Conservation (phyloP, 92 coral and sea anemone species). For the Siderastrea siderea region DNA sequence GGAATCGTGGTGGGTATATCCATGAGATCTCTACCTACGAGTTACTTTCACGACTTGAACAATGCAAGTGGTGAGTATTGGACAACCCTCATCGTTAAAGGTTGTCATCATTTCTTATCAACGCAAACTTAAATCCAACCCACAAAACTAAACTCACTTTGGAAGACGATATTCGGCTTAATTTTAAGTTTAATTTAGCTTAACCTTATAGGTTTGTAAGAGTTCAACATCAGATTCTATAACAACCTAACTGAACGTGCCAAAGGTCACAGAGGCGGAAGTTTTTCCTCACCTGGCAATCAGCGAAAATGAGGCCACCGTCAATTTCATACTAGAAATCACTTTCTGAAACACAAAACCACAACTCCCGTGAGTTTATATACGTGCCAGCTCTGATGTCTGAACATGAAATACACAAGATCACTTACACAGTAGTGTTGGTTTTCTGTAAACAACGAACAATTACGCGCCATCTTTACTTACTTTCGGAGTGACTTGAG, state of each 20-base stretch:
- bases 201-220: too few relatives aligned
- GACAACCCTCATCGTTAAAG: too few relatives aligned
- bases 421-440: constrained; percentile 88
- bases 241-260: background rate
- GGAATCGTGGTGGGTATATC: too few relatives aligned
- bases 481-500: constrained; percentile 10
- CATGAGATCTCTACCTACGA: too few relatives aligned
- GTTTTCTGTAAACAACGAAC: constrained; percentile 87
- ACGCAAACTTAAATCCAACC: too few relatives aligned
- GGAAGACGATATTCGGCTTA: too few relatives aligned
- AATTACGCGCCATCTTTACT: constrained; percentile 65
- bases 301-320: constrained; percentile 84
- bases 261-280: background rate
- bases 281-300: constrained; percentile 80
- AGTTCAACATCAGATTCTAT: background rate
- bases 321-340: constrained; percentile 75
- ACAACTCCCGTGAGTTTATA: background rate
- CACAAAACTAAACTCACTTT: too few relatives aligned
- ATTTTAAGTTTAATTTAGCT: too few relatives aligned
- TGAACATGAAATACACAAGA: background rate
- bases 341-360: constrained; percentile 64
- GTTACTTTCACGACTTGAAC: too few relatives aligned
- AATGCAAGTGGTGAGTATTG: too few relatives aligned
- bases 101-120: too few relatives aligned
- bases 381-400: background rate